A percentile compares a stretch with the other conserved stretches of the same genome.
phyloP scores from a whole-genome alignment of 1,140 invertebrate genomes.

The Habropoda laboriosa region DNA sequence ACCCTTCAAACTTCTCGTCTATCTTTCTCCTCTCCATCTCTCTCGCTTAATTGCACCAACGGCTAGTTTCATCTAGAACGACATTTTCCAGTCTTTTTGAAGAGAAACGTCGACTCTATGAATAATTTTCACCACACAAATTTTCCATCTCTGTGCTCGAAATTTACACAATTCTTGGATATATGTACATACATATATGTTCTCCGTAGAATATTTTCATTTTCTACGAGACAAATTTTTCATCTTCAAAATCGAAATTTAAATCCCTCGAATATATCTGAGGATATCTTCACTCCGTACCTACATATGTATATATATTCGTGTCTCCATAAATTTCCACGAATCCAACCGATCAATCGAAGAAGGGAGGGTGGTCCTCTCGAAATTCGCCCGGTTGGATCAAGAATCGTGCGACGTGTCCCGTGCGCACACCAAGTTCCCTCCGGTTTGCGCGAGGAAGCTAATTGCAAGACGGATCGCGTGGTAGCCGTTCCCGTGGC shows the following conservation, averaged over 20 bases:
- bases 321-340: neutral
- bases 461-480: slow-evolving; percentile 18
- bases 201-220: no score
- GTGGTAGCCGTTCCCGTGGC: slow-evolving; percentile 18
- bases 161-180: no score
- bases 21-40: no score
- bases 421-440: neutral
- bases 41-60: neutral
- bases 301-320: no score
- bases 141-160: no score
- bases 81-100: no score
- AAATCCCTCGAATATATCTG: neutral
- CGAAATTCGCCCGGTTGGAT: neutral
- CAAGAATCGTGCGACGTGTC: neutral
- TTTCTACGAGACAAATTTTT: neutral
- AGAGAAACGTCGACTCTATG: no score
- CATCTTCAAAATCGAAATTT: neutral
- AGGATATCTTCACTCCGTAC: no score
- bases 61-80: neutral
- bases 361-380: no score
- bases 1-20: neutral
- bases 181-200: no score
- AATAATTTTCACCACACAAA: neutral
- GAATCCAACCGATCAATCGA: neutral
- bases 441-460: neutral